These are phyloP conservation scores for Megaceryle torquata DNA, from an alignment of 2,113 vertebrate species.

Conservation along the genomic window DNA sequence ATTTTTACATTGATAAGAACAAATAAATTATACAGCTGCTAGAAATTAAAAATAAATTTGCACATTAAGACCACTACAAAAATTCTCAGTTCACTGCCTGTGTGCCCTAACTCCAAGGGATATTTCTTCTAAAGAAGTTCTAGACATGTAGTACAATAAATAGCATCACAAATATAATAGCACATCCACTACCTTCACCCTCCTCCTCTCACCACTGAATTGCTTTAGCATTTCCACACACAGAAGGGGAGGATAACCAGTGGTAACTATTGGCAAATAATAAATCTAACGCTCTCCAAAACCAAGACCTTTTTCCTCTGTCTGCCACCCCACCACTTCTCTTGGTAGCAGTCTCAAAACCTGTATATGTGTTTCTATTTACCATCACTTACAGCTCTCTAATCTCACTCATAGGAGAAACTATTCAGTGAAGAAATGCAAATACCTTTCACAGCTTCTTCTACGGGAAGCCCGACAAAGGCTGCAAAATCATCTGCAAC, in stretches of 20 bases:
- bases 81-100: neutral
- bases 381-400: neutral
- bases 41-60: neutral
- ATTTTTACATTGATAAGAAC: neutral
- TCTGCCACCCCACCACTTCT: neutral
- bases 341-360: neutral
- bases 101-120: neutral
- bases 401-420: neutral
- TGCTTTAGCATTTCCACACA: neutral
- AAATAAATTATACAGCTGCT: neutral
- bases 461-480: conserved; percentile 93
- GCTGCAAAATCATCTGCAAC: conserved; percentile 91
- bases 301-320: neutral
- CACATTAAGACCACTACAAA: neutral
- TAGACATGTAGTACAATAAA: neutral
- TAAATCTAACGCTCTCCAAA: neutral
- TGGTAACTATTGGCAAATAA: neutral
- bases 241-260: neutral
- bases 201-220: neutral
- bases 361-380: neutral
- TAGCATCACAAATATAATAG: neutral
- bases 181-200: neutral
- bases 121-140: neutral
- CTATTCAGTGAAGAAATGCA: neutral
- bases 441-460: conserved; percentile 94